These are phyloP conservation scores for Lottia scabra DNA, from an alignment of 2,888 invertebrate species.

Conservation along the genomic window DNA sequence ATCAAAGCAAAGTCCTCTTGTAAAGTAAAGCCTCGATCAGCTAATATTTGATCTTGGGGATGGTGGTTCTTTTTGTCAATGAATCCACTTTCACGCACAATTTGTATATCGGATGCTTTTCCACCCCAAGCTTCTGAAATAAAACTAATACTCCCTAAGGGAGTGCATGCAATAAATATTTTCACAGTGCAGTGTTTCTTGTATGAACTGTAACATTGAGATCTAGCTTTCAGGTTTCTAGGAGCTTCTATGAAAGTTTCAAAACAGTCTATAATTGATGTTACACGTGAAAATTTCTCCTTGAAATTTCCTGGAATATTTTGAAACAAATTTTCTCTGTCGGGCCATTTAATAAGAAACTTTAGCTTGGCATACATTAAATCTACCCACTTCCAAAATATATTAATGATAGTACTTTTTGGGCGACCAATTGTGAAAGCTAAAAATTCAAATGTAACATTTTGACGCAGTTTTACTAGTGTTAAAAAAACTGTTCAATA, in stretches of 20 bases:
- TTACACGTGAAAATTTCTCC: too few relatives aligned
- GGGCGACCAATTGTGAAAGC: conserved; percentile 16
- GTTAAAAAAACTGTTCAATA: conserved; percentile 32
- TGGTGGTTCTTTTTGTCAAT: conserved; percentile 25
- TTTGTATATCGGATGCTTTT: conserved; percentile 32
- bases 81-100: conserved; percentile 30
- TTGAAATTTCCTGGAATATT: not conserved
- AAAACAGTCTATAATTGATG: not conserved
- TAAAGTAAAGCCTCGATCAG: conserved; percentile 18
- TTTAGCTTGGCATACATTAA: too few relatives aligned
- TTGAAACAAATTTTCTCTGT: not conserved
- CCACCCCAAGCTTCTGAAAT: conserved; percentile 33
- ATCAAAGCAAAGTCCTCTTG: conserved; percentile 33
- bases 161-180: conserved; percentile 22
- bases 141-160: conserved; percentile 28
- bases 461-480: conserved; percentile 27
- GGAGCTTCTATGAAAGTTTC: not conserved
- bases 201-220: too few relatives aligned
- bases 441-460: conserved; percentile 23
- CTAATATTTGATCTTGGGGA: conserved; percentile 37
- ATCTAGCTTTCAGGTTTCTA: too few relatives aligned
- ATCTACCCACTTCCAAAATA: conserved; percentile 35
- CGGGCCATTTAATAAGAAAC: not conserved
- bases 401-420: conserved; percentile 14
- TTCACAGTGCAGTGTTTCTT: conserved; percentile 16